Base-by-base conservation (phyloP, 2,888 invertebrate genomes). In the Gryllus longicercus region DNA sequence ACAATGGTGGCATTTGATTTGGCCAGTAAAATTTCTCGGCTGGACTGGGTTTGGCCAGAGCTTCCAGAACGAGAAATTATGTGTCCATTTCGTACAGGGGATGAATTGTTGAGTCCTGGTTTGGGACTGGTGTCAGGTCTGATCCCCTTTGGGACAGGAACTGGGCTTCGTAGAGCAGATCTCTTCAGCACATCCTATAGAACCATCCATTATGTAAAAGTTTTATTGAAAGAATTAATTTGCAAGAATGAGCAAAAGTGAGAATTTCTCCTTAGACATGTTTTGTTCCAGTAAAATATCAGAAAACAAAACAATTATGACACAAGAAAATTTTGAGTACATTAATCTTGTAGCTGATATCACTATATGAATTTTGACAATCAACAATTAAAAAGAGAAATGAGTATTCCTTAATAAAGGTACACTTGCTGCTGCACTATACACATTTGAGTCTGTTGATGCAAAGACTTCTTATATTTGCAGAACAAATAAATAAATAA, bases 1-100 rank as follows among this genome's bases (percentile, higher is more conserved):
- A 91, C 90, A 86, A 93, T 92, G 2, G 93, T 93, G 77, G 90
- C 90, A 84, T 93, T 93, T 1, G 93, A 92, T 86, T 93, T 93
- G 82, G 90, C 89, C 82, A 93, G 86, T 79, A 93, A 86, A 80
- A 90, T 89, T 85, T 92, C 92, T 75, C 86, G 21, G 11, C 38
- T 38, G 38, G 38, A 38, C 38, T 38, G 38, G 38, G 38, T 38
- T 51, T 79, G 75, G 12, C 21, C 50, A 25, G 51, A 78, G 14
- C 23, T 77, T 12, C 74, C 77, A 11, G 76, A 38, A 50, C 50
- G 79, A 18, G 79, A 79, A 49, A 77, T 51, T 50, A 80, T 38
- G 50, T 79, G 78, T n/a, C 80, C 80, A 79, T 80, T 80, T 49
- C 80, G 77, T 50, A 79, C n/a, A 50, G 50, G 21, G 18, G 74